Evolutionary conservation across 2,888 invertebrate genomes (phyloP).

Genomic region (Andricus curvator): DNA sequence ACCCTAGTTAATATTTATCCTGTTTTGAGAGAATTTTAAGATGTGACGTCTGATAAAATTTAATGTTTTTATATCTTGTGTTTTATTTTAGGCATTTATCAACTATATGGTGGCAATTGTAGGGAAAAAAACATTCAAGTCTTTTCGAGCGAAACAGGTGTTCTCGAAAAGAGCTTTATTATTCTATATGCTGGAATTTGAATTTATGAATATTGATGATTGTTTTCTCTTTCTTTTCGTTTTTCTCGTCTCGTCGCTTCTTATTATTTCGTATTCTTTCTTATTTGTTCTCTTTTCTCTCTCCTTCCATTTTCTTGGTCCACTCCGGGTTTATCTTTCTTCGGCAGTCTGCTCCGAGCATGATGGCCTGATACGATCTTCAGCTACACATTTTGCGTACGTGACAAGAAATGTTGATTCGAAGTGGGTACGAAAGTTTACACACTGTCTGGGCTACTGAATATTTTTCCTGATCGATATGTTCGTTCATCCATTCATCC

Average conservation of each 20-base stretch:
- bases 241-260: neutral
- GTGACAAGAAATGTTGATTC: conserved; percentile 20
- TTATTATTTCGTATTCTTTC: too few species aligned
- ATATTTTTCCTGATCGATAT: conserved; percentile 32
- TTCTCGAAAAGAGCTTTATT: conserved; percentile 7
- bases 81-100: too few species aligned
- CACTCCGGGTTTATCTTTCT: neutral
- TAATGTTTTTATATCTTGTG: too few species aligned
- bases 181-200: neutral
- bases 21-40: too few species aligned
- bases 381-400: conserved; percentile 25
- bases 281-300: neutral
- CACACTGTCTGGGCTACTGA: conserved; percentile 27
- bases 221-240: neutral
- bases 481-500: neutral
- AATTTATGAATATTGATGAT: conserved; percentile 35
- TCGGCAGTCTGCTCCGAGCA: conserved; percentile 5
- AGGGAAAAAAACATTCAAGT: neutral
- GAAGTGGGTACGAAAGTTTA: conserved; percentile 7
- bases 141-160: conserved; percentile 15
- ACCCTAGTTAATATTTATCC: too few species aligned
- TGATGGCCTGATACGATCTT: conserved; percentile 20
- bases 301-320: neutral
- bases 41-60: too few species aligned
- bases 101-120: too few species aligned